Base-by-base conservation (phyloP, 2,113 vertebrate species). In the Albula glossodonta region DNA sequence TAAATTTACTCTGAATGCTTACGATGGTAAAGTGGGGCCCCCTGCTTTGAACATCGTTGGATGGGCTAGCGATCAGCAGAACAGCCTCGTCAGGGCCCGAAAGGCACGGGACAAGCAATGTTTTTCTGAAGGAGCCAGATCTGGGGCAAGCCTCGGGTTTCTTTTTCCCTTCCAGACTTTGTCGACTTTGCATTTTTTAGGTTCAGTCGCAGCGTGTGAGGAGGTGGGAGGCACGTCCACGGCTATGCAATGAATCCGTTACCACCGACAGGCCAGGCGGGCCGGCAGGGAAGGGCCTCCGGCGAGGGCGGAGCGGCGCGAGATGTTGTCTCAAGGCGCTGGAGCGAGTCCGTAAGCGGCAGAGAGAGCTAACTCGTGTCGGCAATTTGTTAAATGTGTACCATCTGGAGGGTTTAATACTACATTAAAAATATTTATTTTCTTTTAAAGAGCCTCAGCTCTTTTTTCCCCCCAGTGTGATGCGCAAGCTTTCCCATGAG, bases 1-100 rank as follows among this genome's bases (percentile, higher is more conserved):
- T 41, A 41, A n/a, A 49, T 8, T 79, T 41, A 49, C 49, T 79
- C 31, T 79, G 78, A 79, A 79, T 25, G 17, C 41, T 66, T 51
- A 60, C 9, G 49, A 83, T 41, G 9, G 4, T 78, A 48, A 11
- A 48, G 78, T 13, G 31, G 49, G 25, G 49, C 13, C 15, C 56
- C 60, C 80, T 63, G 80, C 80, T 85, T 60, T 85, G 13, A 85
- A 78, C 66, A 84, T 52, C 22, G 31, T 22, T 19, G 52, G 12
- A 48, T 19, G 52, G 12, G 5, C 41, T 49, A 4, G 78, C 15
- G 1, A 31, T 74, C 70, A 10, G 8, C 0, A 5, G 78, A 41
- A 83, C 56, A 41, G 41, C 48, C 74, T 84, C 25, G 17, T 4
- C 50, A 41, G 79, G 19, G 51, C 8, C 19, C 19, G 31, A 53